Evolutionary conservation across 2,888 invertebrate genomes (phyloP).

Genomic region (Rhingia rostrata): DNA sequence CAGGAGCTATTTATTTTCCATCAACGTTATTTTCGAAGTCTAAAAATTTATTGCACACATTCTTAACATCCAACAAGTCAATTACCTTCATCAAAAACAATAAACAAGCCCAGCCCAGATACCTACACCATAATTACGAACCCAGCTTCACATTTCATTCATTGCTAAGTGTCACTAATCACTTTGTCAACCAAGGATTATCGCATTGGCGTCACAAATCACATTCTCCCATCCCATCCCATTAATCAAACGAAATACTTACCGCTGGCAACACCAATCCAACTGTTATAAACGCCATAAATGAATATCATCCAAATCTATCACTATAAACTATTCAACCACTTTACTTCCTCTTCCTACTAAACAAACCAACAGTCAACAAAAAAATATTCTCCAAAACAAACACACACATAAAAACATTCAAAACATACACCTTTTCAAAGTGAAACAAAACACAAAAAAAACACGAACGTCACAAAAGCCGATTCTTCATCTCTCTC

Average conservation of each 20-base stretch:
- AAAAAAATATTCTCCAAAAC: slow-evolving; percentile 17
- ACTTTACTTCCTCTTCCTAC: slow-evolving; percentile 74
- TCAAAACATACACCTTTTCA: slow-evolving; percentile 63
- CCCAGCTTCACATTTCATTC: slow-evolving; percentile 31
- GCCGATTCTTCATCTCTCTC: slow-evolving; percentile 46
- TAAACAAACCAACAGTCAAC: slow-evolving; percentile 36
- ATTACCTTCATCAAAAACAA: too few relatives aligned
- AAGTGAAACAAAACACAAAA: slow-evolving; percentile 36
- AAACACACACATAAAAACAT: slow-evolving; percentile 56
- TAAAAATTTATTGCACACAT: too few relatives aligned
- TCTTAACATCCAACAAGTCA: too few relatives aligned
- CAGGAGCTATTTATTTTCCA: too few relatives aligned
- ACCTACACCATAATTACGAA: slow-evolving; percentile 5
- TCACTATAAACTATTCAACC: slow-evolving; percentile 74
- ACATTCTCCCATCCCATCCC: slow-evolving; percentile 49
- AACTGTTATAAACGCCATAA: slow-evolving; percentile 66
- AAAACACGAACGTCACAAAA: slow-evolving; percentile 49
- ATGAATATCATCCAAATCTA: slow-evolving; percentile 71
- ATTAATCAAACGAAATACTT: slow-evolving; percentile 61
- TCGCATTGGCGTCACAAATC: slow-evolving; percentile 64
- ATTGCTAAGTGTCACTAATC: slow-evolving; percentile 54
- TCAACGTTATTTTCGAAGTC: too few relatives aligned
- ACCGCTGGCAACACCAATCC: slow-evolving; percentile 60
- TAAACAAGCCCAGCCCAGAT: background rate
- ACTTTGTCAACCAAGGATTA: slow-evolving; percentile 70